Conservation (phyloP, 2,797 vertebrate genomes). For the Cetoscarus ocellatus region DNA sequence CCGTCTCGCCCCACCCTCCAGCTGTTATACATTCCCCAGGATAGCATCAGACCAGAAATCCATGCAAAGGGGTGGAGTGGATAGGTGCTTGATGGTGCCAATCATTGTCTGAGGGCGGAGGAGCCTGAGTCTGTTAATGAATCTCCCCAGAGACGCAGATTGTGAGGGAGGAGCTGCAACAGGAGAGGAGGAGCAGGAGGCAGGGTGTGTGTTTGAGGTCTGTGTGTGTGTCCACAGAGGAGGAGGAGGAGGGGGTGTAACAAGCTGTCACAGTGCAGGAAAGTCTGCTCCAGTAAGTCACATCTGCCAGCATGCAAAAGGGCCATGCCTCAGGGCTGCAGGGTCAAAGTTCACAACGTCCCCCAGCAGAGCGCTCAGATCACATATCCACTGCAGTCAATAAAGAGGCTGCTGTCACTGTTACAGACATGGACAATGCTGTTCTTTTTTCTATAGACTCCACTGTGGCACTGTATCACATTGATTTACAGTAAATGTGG, state of each 20-base stretch:
- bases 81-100: slow-evolving; percentile 85
- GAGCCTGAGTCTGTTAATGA: slow-evolving; percentile 86
- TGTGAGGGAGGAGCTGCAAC: slow-evolving; percentile 50
- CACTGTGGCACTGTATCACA: slow-evolving; percentile 24
- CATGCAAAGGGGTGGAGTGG: slow-evolving; percentile 66
- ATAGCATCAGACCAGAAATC: slow-evolving; percentile 74
- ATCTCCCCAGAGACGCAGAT: slow-evolving; percentile 80
- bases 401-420: slow-evolving; percentile 77
- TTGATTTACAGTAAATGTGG: slow-evolving; percentile 53
- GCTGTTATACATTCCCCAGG: slow-evolving; percentile 78
- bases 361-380: slow-evolving; percentile 73
- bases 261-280: slow-evolving; percentile 79
- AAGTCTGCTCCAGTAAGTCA: slow-evolving; percentile 80
- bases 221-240: neutral
- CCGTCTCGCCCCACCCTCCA: slow-evolving; percentile 70
- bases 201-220: slow-evolving; percentile 26
- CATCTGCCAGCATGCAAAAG: slow-evolving; percentile 78
- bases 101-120: slow-evolving; percentile 79
- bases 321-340: slow-evolving; percentile 73
- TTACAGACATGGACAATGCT: slow-evolving; percentile 65
- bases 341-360: slow-evolving; percentile 76
- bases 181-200: slow-evolving; percentile 45
- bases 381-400: slow-evolving; percentile 80
- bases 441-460: slow-evolving; percentile 56
- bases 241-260: slow-evolving; percentile 26